Percentiles rank a stretch among this genome's conserved stretches.
Evolutionary conservation across 1,140 invertebrate genomes (phyloP).

Genomic region (Coelopa frigida): DNA sequence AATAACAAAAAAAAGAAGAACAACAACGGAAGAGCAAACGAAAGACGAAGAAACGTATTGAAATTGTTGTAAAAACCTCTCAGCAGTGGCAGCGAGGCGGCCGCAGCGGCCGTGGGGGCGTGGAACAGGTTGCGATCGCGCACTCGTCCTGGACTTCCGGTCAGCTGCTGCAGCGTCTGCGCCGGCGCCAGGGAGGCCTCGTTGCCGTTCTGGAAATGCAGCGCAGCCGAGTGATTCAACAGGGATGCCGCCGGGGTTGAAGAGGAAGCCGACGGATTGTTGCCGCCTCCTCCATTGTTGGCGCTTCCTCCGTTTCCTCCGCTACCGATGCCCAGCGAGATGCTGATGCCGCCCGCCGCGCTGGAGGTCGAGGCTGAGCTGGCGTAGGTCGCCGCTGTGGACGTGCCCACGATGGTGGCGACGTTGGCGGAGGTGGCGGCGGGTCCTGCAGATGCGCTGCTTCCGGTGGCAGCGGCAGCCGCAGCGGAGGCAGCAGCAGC

Average conservation of each 20-base stretch:
- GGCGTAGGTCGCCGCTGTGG: neutral
- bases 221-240: neutral
- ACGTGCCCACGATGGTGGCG: neutral
- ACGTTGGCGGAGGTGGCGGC: neutral
- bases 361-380: conserved; percentile 32
- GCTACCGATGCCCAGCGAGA: conserved; percentile 34
- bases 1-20: neutral
- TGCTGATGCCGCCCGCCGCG: conserved; percentile 38
- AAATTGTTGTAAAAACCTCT: conserved; percentile 24
- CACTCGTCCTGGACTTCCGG: conserved; percentile 41
- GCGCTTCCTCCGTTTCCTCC: neutral
- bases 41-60: neutral
- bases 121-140: conserved; percentile 44
- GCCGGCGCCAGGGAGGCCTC: conserved; percentile 11
- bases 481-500: conserved; percentile 16
- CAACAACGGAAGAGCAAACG: neutral
- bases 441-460: conserved; percentile 6
- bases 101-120: conserved; percentile 24
- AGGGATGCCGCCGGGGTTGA: neutral
- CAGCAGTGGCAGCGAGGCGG: conserved; percentile 34
- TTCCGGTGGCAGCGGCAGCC: conserved; percentile 10
- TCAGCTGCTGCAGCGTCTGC: conserved; percentile 41
- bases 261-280: conserved; percentile 6
- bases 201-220: conserved; percentile 11
- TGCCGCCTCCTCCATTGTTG: conserved; percentile 8